Evolutionary conservation across 2,797 vertebrate species (phyloP).

Genomic region (Pangasius krempfi): DNA sequence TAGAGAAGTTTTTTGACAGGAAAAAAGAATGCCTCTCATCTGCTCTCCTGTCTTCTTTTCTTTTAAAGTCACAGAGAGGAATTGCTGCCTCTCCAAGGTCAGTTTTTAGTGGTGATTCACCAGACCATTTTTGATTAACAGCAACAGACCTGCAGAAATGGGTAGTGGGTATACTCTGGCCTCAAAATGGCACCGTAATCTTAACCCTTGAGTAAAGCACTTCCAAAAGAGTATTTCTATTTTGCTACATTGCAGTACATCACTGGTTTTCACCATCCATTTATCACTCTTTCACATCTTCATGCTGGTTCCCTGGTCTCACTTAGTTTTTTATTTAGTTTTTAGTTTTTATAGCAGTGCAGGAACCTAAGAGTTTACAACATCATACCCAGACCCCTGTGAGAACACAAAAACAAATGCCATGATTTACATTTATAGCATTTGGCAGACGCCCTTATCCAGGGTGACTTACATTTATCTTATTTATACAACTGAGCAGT

Average conservation of each 20-base stretch:
- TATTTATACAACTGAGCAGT: no score
- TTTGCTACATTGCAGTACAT: neutral
- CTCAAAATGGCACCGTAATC: neutral
- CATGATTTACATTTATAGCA: no score
- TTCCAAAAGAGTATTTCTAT: neutral
- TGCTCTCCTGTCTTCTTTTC: neutral
- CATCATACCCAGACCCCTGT: neutral
- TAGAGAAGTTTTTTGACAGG: neutral
- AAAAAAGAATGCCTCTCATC: neutral
- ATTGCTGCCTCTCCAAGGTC: neutral
- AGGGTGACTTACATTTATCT: no score
- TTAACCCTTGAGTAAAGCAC: neutral
- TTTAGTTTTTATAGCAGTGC: neutral
- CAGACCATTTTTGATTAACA: neutral
- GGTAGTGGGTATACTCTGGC: neutral
- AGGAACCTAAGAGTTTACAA: conserved; percentile 6
- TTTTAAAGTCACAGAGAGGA: neutral
- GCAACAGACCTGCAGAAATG: neutral
- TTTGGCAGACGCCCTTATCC: no score
- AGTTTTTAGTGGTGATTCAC: neutral
- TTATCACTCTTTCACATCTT: neutral
- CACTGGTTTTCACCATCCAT: neutral
- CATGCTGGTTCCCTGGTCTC: neutral
- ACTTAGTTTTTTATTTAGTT: neutral
- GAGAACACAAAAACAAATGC: neutral